A percentile compares a stretch with the other conserved stretches of the same genome.
Evolutionary conservation across 2,888 invertebrate genomes (phyloP).

Genomic region (Alviniconcha strummeri): DNA sequence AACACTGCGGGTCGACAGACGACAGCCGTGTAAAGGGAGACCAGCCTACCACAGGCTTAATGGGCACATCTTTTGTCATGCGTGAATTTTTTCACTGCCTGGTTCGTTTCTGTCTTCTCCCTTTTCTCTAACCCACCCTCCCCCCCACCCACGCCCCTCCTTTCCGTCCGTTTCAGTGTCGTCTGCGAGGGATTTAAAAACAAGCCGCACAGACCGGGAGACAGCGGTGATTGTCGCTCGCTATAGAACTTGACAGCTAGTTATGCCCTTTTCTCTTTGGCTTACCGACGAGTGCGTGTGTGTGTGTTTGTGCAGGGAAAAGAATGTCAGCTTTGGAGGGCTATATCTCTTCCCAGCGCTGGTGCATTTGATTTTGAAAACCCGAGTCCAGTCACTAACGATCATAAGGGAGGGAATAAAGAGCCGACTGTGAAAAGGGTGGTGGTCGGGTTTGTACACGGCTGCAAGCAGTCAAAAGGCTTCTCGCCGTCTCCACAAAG

Average conservation of each 20-base stretch:
- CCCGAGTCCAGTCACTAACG: conserved; percentile 5
- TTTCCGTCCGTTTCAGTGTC: background rate
- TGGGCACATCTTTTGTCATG: conserved; percentile 30
- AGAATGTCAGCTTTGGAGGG: background rate
- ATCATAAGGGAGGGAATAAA: background rate
- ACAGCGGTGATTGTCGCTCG: conserved; percentile 9
- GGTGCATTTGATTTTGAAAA: background rate
- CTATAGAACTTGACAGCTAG: conserved; percentile 1
- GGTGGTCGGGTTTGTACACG: background rate
- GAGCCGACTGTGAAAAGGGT: background rate
- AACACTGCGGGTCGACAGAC: conserved; percentile 22
- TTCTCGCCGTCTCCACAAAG: background rate
- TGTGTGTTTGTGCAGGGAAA: conserved; percentile 5
- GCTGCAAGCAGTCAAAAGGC: background rate
- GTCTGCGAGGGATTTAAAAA: no score
- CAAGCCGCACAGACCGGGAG: background rate
- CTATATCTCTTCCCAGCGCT: background rate
- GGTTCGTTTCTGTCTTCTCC: conserved; percentile 7
- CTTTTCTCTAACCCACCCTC: background rate
- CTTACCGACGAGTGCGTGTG: no score
- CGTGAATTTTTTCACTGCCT: conserved; percentile 23
- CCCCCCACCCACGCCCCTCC: background rate
- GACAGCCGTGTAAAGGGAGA: conserved; percentile 11
- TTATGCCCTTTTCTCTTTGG: conserved; percentile 5
- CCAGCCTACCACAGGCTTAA: conserved; percentile 14